Percentiles rank a stretch among this genome's conserved stretches.
Conservation (phyloP, 2,797 vertebrate genomes). For the Enteromius mattozi region DNA sequence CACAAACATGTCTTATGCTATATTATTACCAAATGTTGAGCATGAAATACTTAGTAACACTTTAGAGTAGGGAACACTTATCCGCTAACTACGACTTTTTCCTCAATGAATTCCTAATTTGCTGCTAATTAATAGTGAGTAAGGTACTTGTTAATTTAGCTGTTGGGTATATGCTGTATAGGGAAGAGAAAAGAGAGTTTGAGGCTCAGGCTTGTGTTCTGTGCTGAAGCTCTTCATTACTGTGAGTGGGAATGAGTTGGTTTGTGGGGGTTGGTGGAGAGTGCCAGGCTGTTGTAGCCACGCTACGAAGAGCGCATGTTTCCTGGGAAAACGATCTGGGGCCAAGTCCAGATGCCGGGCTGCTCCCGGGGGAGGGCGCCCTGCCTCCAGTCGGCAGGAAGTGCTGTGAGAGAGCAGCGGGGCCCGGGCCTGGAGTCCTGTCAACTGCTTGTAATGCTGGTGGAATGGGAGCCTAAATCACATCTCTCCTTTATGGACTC, state of each 20-base stretch:
- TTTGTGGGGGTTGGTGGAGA: constrained; percentile 68
- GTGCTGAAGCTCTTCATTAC: not conserved
- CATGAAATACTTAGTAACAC: not conserved
- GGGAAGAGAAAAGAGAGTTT: not conserved
- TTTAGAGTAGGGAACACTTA: too few species aligned
- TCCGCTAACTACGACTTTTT: too few species aligned
- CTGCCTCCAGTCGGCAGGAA: constrained; percentile 80
- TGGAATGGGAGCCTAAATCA: constrained; percentile 73
- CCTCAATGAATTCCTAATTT: too few species aligned
- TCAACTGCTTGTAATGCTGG: constrained; percentile 73
- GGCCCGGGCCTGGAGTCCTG: constrained; percentile 73
- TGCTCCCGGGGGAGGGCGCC: constrained; percentile 82
- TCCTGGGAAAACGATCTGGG: constrained; percentile 89
- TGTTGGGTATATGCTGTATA: too few species aligned
- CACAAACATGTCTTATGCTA: not conserved
- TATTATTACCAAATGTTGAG: not conserved
- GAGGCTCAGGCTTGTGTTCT: not conserved
- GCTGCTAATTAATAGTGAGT: too few species aligned
- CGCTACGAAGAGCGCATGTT: constrained; percentile 82
- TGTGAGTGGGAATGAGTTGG: constrained; percentile 21
- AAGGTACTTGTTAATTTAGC: too few species aligned
- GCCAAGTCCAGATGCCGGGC: constrained; percentile 91
- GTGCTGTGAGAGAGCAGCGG: constrained; percentile 75
- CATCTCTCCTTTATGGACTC: constrained; percentile 71
- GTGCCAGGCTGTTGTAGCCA: constrained; percentile 75